A percentile compares a stretch with the other conserved stretches of the same genome.
Conservation (phyloP, 2,113 vertebrate species). For the Protobothrops flavoviridis region DNA sequence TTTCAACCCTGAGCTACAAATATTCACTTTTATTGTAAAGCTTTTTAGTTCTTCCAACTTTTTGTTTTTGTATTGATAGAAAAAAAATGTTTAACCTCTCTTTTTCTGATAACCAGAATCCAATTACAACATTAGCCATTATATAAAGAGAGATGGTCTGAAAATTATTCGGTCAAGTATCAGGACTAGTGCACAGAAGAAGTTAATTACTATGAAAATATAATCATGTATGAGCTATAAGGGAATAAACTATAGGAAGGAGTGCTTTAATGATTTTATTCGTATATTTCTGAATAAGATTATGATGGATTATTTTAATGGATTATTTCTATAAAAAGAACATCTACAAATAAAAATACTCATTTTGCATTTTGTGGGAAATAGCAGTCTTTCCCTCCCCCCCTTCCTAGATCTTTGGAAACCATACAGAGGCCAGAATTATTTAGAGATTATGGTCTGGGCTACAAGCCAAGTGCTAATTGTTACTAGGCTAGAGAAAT, state of each 20-base stretch:
- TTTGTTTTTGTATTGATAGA: not conserved
- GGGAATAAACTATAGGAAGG: not conserved
- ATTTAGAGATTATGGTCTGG: conserved; percentile 12
- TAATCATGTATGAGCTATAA: not conserved
- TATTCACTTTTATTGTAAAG: not conserved
- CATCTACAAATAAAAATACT: not conserved
- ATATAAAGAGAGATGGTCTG: not conserved
- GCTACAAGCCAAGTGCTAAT: not conserved
- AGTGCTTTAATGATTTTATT: not conserved
- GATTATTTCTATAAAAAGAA: not conserved
- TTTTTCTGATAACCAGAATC: not conserved
- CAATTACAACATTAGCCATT: not conserved
- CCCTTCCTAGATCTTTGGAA: not conserved
- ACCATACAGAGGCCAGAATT: not conserved
- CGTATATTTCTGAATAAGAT: not conserved
- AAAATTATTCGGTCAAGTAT: conserved; percentile 1
- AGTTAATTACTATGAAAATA: not conserved
- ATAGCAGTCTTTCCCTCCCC: no score
- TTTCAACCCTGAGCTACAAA: not conserved
- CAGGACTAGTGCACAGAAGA: not conserved
- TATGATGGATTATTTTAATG: not conserved
- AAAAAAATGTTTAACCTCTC: not conserved
- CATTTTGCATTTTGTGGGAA: not conserved
- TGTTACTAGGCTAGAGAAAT: not conserved
- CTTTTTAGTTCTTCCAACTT: not conserved